These are phyloP conservation scores for Cephalopholis sonnerati DNA, from an alignment of 2,113 vertebrate species.

Conservation along the genomic window DNA sequence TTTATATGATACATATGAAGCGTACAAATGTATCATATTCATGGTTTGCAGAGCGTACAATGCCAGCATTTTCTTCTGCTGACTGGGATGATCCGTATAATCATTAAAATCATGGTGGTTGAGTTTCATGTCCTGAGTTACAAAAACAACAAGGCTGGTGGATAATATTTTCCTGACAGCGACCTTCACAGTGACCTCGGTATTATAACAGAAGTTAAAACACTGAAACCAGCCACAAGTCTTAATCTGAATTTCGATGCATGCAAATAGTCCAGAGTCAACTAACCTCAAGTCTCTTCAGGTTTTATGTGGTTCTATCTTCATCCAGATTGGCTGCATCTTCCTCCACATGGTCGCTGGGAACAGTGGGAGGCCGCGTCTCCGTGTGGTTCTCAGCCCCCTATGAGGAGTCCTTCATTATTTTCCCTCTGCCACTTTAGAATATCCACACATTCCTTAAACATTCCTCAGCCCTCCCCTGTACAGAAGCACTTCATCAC, in stretches of 20 bases:
- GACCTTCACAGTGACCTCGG: conserved; percentile 32
- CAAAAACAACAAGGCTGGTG: not conserved
- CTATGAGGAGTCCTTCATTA: conserved; percentile 73
- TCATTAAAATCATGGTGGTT: not conserved
- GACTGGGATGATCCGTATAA: not conserved
- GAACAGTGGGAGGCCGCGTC: conserved; percentile 61
- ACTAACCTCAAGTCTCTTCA: conserved; percentile 29
- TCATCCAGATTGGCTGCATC: conserved; percentile 51
- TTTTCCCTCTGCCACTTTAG: conserved; percentile 71
- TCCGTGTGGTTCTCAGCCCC: conserved; percentile 73
- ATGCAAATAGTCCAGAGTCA: conserved; percentile 21
- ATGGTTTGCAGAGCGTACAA: too few species aligned
- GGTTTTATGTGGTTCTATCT: conserved; percentile 32
- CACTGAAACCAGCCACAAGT: not conserved
- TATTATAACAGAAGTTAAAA: conserved; percentile 36
- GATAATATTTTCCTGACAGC: conserved; percentile 10
- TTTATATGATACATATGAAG: too few species aligned
- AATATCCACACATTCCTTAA: conserved; percentile 71
- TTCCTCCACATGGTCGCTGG: conserved; percentile 42
- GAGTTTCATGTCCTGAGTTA: not conserved
- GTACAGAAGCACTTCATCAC: conserved; percentile 61
- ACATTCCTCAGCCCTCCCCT: conserved; percentile 67
- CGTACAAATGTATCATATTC: too few species aligned
- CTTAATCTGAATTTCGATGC: not conserved
- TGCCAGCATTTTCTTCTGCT: too few species aligned